phyloP scores from a whole-genome alignment of 2,113 vertebrate species.

The Macroglossus sobrinus region DNA sequence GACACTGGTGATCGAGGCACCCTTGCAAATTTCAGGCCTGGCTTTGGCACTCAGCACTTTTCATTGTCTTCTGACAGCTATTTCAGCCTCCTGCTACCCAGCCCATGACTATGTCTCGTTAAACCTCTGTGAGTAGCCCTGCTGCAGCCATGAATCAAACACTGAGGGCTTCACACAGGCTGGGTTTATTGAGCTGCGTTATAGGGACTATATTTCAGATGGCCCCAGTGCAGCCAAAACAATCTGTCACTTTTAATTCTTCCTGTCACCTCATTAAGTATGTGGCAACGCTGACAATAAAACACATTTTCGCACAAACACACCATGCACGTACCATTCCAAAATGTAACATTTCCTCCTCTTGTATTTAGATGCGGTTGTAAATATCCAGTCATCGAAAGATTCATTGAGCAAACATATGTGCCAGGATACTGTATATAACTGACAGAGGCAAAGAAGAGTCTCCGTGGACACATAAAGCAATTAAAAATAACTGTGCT shows the following conservation, averaged over 20 bases:
- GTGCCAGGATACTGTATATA: slow-evolving; percentile 73
- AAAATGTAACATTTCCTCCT: slow-evolving; percentile 55
- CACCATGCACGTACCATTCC: not conserved
- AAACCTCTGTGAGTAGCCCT: slow-evolving; percentile 40
- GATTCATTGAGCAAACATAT: slow-evolving; percentile 81
- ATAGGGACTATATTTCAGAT: slow-evolving; percentile 76
- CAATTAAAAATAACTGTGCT: slow-evolving; percentile 82
- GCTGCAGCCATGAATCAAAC: slow-evolving; percentile 67
- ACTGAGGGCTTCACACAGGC: slow-evolving; percentile 72
- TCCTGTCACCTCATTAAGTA: slow-evolving; percentile 83
- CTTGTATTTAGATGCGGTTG: slow-evolving; percentile 57
- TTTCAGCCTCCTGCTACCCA: not conserved
- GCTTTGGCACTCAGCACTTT: not conserved
- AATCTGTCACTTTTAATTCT: slow-evolving; percentile 86
- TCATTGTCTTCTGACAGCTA: not conserved
- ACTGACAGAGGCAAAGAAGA: slow-evolving; percentile 65
- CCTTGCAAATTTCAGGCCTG: not conserved
- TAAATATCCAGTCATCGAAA: slow-evolving; percentile 77
- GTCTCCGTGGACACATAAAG: slow-evolving; percentile 80
- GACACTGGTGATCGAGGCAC: not conserved
- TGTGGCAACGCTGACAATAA: slow-evolving; percentile 68
- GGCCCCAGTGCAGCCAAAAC: slow-evolving; percentile 75
- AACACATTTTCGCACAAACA: slow-evolving; percentile 50
- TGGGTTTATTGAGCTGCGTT: slow-evolving; percentile 78
- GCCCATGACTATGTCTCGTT: not conserved